Percentiles rank a stretch among this genome's conserved stretches.
These are phyloP conservation scores for Eudemis profundana DNA, from an alignment of 2,888 invertebrate species.

Conservation along the genomic window DNA sequence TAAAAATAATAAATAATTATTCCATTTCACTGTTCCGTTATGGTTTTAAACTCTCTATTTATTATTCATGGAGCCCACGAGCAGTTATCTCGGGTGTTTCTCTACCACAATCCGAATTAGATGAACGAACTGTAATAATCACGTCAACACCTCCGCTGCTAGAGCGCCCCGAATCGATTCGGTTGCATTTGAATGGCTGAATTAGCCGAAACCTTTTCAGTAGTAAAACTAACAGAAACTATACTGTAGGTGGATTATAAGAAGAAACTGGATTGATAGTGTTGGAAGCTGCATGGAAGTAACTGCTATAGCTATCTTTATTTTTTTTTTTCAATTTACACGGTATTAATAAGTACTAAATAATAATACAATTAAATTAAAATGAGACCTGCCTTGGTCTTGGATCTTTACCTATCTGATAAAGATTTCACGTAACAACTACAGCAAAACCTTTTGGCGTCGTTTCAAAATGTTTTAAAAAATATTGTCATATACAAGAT, in stretches of 20 bases:
- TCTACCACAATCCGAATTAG: constrained; percentile 29
- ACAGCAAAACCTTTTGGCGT: too few species aligned
- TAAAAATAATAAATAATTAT: not conserved
- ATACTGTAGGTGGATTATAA: not conserved
- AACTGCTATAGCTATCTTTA: too few species aligned
- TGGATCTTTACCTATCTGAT: too few species aligned
- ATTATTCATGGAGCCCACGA: constrained; percentile 22
- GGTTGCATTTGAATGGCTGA: constrained; percentile 62
- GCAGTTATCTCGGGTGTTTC: constrained; percentile 23
- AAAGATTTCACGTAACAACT: too few species aligned
- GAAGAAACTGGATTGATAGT: not conserved
- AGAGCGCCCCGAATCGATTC: constrained; percentile 47
- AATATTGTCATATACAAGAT: too few species aligned
- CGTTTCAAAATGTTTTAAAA: too few species aligned
- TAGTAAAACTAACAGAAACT: constrained; percentile 5
- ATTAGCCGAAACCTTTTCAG: constrained; percentile 46
- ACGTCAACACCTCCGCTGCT: constrained; percentile 51
- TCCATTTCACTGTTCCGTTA: not conserved
- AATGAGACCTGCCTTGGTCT: too few species aligned
- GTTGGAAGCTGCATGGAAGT: too few species aligned
- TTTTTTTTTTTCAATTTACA: too few species aligned
- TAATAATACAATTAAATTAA: too few species aligned
- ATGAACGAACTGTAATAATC: constrained; percentile 48
- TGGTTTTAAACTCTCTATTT: constrained; percentile 19
- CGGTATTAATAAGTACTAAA: too few species aligned